phyloP scores from a whole-genome alignment of 1,140 invertebrate species.

The Dendroctonus valens region DNA sequence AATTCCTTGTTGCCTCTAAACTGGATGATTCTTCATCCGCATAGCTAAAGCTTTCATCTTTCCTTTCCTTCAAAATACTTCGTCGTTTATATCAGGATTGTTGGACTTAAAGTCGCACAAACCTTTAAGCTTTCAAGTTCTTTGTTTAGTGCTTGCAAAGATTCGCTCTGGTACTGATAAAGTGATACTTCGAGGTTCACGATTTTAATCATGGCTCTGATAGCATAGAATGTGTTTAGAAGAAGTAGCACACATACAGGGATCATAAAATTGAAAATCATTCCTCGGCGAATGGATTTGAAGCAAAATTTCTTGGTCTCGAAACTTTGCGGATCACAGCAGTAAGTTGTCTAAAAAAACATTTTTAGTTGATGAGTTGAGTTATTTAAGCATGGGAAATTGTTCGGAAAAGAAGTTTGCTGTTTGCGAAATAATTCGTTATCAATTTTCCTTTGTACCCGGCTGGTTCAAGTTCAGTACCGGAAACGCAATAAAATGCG shows the following conservation, averaged over 20 bases:
- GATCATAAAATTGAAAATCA: slow-evolving; percentile 69
- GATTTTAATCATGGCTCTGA: slow-evolving; percentile 49
- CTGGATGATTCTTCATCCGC: slow-evolving; percentile 43
- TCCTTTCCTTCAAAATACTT: slow-evolving; percentile 45
- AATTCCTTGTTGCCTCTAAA: slow-evolving; percentile 45
- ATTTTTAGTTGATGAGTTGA: neutral
- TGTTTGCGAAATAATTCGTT: too few species aligned
- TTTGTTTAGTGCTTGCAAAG: slow-evolving; percentile 41
- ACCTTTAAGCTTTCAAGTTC: slow-evolving; percentile 48
- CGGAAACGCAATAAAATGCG: too few species aligned
- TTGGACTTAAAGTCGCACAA: neutral
- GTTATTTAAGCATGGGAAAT: too few species aligned
- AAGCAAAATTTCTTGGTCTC: slow-evolving; percentile 70
- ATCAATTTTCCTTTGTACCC: too few species aligned
- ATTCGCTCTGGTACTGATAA: slow-evolving; percentile 45
- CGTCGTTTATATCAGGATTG: neutral
- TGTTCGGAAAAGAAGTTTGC: too few species aligned
- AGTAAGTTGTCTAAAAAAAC: slow-evolving; percentile 60
- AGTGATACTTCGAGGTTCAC: slow-evolving; percentile 47
- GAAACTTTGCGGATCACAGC: slow-evolving; percentile 62
- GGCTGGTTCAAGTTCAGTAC: too few species aligned
- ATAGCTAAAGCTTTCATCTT: slow-evolving; percentile 34
- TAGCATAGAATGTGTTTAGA: slow-evolving; percentile 54
- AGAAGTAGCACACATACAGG: slow-evolving; percentile 65
- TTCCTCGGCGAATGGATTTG: slow-evolving; percentile 70